phyloP scores from a whole-genome alignment of 2,797 vertebrate species.

The Rhincodon typus region DNA sequence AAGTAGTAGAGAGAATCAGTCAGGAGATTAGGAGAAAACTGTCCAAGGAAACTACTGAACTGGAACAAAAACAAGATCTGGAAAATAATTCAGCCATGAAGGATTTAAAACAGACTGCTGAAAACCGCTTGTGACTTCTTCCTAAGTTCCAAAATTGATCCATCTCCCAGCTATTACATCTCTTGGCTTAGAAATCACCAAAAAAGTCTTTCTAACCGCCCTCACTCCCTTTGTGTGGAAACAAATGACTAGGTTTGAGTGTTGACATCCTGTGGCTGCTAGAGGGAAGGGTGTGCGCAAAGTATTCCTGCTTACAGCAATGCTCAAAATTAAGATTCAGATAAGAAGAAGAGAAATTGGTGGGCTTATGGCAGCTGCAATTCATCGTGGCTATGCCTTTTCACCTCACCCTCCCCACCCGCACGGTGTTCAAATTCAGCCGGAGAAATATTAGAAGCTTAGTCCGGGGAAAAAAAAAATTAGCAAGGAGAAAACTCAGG shows the following conservation, averaged over 20 bases:
- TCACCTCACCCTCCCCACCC: too few species aligned
- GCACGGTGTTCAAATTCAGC: background rate
- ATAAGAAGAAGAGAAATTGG: background rate
- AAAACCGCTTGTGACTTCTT: background rate
- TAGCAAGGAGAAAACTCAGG: background rate
- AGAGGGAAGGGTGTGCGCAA: background rate
- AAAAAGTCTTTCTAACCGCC: background rate
- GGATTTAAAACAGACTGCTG: background rate
- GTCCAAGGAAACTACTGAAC: background rate
- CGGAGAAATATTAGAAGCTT: background rate
- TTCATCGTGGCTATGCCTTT: background rate
- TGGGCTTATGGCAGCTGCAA: background rate
- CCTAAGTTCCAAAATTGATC: background rate
- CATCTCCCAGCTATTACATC: background rate
- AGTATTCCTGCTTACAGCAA: background rate
- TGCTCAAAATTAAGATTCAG: background rate
- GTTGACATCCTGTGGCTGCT: background rate
- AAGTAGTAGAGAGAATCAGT: background rate
- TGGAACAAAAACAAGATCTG: constrained; percentile 6
- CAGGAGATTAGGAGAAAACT: background rate
- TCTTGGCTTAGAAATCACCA: background rate
- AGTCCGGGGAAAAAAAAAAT: background rate
- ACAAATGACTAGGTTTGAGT: background rate
- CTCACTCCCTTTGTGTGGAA: background rate
- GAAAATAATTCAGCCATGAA: background rate